Conservation (phyloP, 2,797 vertebrate genomes). For the Lepus oiostolus region DNA sequence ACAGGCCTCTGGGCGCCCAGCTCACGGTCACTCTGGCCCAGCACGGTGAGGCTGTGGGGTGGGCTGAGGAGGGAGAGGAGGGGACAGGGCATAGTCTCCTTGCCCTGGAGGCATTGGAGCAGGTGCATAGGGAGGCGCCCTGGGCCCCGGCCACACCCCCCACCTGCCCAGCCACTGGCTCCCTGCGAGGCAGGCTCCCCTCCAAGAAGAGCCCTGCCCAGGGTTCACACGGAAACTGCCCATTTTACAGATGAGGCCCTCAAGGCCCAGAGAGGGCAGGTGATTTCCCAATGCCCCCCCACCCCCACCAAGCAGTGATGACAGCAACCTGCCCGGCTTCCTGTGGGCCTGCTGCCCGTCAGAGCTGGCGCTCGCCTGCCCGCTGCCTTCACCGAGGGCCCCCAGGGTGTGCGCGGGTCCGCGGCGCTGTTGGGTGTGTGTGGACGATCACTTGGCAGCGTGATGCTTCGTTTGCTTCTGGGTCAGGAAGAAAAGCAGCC, state of each 20-base stretch:
- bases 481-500: too few relatives aligned
- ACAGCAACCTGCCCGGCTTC: accelerated
- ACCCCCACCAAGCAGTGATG: not conserved
- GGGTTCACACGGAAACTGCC: not conserved
- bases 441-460: too few relatives aligned
- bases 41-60: conserved; percentile 81
- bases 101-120: not conserved
- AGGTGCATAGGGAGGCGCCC: not conserved
- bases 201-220: not conserved
- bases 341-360: accelerated
- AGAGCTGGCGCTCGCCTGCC: not conserved
- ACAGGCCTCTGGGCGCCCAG: conserved; percentile 73
- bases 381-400: accelerated
- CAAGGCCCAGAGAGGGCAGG: not conserved
- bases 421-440: too few relatives aligned
- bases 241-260: not conserved
- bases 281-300: not conserved
- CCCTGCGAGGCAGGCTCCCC: not conserved
- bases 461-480: too few relatives aligned
- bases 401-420: accelerated
- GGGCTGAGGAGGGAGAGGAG: not conserved
- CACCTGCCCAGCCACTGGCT: not conserved
- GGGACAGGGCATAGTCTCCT: not conserved
- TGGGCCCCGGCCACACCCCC: accelerated
- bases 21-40: conserved; percentile 78